Base-by-base conservation (phyloP, 37 sponge, comb jelly and placozoan species). In the Eunapius fragilis region DNA sequence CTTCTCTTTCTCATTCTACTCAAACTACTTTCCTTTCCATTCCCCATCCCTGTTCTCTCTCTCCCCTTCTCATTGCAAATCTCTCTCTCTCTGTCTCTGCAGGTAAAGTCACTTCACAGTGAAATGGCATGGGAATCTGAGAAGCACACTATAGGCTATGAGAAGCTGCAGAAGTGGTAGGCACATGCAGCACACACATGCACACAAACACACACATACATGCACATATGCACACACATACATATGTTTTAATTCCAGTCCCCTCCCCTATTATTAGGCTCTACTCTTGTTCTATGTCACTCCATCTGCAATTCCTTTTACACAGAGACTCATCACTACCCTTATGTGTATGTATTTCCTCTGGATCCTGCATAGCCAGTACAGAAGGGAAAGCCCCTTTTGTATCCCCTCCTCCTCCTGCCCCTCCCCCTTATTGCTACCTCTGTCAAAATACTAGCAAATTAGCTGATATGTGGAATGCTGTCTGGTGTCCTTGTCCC, bases 91-190 rank as follows among this genome's bases (percentile, higher is more conserved):
- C 47, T 9, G 7, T 45, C 84, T 26, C 78, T 50, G 33, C 38
- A 82, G 95, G 85, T 91, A 31, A 87, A 91, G 23, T 58, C 91
- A 37, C 78, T 97, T 28, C 70, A 72, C 37, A 95, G 83, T 49
- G 91, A 98, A 80, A 83, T 94, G 78, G 94, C 92, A 17, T 99
- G 99, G 99, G 96, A 97, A 82, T 41, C 91, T 36, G 99, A 97
- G n/a, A 99, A 93, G 74, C 84, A 87, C 69, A 5, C 26, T 22
- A 48, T 95, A 1, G 90, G 88, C 49, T 74, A 77, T 50, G 68
- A 80, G 69, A 95, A 97, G 69, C 88, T 97, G 31, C 77, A 92
- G 75, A 86, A 32, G 0, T 80, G 81, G 95, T 96, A 25, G 58
- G 88, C 0, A 76, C 41, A 37, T 37, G 76, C 27, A 26, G 13